Base-by-base conservation (phyloP, 1,140 invertebrate genomes). In the Elymnias hypermnestra region DNA sequence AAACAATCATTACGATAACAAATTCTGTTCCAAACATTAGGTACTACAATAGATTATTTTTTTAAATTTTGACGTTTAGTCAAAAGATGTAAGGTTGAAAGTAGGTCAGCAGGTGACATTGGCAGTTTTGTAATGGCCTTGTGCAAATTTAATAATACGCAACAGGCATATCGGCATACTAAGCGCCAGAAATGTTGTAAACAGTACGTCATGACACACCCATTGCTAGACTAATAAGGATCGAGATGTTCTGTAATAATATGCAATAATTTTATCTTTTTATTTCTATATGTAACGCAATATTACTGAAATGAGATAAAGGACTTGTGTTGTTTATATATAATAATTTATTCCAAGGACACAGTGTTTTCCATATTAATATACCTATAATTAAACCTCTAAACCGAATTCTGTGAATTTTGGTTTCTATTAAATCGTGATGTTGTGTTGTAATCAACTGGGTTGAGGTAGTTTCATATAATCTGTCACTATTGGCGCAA, bases 201-300 rank as follows among this genome's bases (percentile, higher is more conserved):
- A 78, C 60, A 68, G 57, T 59, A 74, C 79, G 76, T 83, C 76
- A 82, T 36, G 76, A 81, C 79, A 83, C 79, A 83, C 79, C 79
- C 77, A 76, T 79, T 65, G 41, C 46, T 78, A 65, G 60, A 68
- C 71, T 57, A 78, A 83, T 77, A 76, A 68, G 68, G 65, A 12
- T 15, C n/a, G 29, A 33, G 14, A 3, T 15, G 15, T 33, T 33
- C 14, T 43, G n/a, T n/a, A n/a, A n/a, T n/a, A n/a, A n/a, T n/a
- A n/a, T n/a, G n/a, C n/a, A n/a, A n/a, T n/a, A n/a, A n/a, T n/a
- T n/a, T n/a, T n/a, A n/a, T n/a, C n/a, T n/a, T n/a, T n/a, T n/a
- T n/a, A n/a, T n/a, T n/a, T n/a, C n/a, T n/a, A n/a, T n/a, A n/a
- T n/a, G n/a, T n/a, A n/a, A n/a, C n/a, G n/a, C n/a, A n/a, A n/a